Evolutionary conservation across 2,113 vertebrate species (phyloP), one percentile per base, ranked within the genome.

Genomic region (Podarcis muralis): DNA sequence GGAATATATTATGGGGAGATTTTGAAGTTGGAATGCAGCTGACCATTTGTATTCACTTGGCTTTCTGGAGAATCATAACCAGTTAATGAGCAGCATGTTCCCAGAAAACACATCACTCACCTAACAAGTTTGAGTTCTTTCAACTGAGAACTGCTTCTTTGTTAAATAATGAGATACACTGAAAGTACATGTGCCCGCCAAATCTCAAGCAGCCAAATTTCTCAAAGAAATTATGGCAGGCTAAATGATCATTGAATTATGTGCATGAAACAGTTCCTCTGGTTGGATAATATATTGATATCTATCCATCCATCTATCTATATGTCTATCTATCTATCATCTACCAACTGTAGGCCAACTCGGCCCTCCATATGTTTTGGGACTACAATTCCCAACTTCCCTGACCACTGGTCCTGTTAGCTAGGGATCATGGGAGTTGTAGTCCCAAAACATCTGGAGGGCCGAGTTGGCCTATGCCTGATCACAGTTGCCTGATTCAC

Each of bases 1-100:
- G 90, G 87, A 92, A 91, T 93, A 95, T 90, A 90, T 94, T 84
- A 91, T 40, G 89, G 88, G 85, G 81, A 94, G 92, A 90, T 93
- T 89, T 89, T 93, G 74, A 88, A 92, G 82, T 53, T 92, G 89
- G 92, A 95, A 95, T 86, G 90, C 53, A 94, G 76, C 74, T 94
- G 87, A 88, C 77, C 91, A 92, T 94, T 92, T 93, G 82, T 81
- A 94, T 91, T 16, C 23, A 75, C 93, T 93, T 95, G 94, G 79
- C 93, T 93, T 69, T 93, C 77, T 91, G 84, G 30, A 76, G 89
- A 94, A 94, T 93, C 1, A 59, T 66, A 87, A 12, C 20, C 86
- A 93, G 59, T 92, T 90, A 95, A 75, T 68, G 92, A 91, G 84
- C 20, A 65, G 40, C 35, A 69, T 53, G 15, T 93, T 94, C 92